Evolutionary conservation across 2,888 invertebrate genomes (phyloP).

Genomic region (Galerucella calmariensis): DNA sequence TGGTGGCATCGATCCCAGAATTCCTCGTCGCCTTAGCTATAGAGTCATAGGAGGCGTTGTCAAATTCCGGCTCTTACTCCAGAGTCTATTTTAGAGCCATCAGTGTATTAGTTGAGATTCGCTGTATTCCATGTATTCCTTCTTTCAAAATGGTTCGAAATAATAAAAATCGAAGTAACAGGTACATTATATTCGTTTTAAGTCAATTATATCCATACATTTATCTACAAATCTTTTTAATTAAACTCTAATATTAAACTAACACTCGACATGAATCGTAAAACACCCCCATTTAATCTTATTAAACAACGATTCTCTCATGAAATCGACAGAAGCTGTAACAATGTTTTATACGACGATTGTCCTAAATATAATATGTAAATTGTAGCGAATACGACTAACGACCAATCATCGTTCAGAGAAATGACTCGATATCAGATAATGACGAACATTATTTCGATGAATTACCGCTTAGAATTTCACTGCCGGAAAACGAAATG

Average conservation of each 20-base stretch:
- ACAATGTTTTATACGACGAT: background rate
- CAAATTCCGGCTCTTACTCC: too few relatives aligned
- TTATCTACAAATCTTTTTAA: too few relatives aligned
- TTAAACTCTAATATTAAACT: background rate
- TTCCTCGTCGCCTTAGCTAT: too few relatives aligned
- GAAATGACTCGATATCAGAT: slow-evolving; percentile 12
- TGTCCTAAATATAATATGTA: background rate
- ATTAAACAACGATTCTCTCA: background rate
- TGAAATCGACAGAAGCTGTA: background rate
- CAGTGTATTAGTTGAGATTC: too few relatives aligned
- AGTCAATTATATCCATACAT: too few relatives aligned
- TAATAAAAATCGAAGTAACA: too few relatives aligned
- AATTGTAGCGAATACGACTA: background rate
- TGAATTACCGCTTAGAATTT: slow-evolving; percentile 16
- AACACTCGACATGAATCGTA: background rate
- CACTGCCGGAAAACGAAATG: slow-evolving; percentile 19
- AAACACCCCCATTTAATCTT: background rate
- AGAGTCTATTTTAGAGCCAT: too few relatives aligned
- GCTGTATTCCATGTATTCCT: too few relatives aligned
- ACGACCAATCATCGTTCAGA: slow-evolving; percentile 5
- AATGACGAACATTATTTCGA: slow-evolving; percentile 13
- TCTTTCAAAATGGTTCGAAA: too few relatives aligned
- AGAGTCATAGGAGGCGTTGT: too few relatives aligned
- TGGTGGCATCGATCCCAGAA: too few relatives aligned
- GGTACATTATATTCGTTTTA: too few relatives aligned